Evolutionary conservation across 2,888 invertebrate genomes (phyloP).

Genomic region (Aphelenchoides bicaudatus): DNA sequence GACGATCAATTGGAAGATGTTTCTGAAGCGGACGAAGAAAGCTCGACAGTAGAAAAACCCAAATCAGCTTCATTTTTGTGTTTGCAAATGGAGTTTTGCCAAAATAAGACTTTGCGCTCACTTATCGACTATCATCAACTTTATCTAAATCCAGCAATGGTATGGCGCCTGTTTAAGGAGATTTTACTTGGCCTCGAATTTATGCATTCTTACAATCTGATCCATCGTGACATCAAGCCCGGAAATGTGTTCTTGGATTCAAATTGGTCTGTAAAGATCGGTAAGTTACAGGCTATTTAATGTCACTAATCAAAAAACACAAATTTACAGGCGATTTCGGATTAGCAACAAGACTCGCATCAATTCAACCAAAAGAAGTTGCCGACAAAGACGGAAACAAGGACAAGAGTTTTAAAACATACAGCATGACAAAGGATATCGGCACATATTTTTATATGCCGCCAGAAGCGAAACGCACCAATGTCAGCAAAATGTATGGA

Average conservation of each 20-base stretch:
- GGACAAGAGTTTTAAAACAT: constrained; percentile 11
- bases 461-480: constrained; percentile 73
- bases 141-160: constrained; percentile 67
- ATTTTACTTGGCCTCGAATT: constrained; percentile 72
- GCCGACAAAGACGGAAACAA: background rate
- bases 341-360: constrained; percentile 68
- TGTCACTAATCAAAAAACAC: background rate
- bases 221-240: constrained; percentile 58
- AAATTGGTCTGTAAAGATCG: constrained; percentile 21
- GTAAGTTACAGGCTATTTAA: background rate
- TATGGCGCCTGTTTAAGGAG: constrained; percentile 89
- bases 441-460: constrained; percentile 93
- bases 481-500: constrained; percentile 29
- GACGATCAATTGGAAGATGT: constrained; percentile 8
- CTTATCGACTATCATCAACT: constrained; percentile 72
- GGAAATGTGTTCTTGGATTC: constrained; percentile 29
- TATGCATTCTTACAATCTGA: constrained; percentile 50
- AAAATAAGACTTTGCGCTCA: constrained; percentile 75
- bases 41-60: constrained; percentile 8
- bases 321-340: constrained; percentile 94
- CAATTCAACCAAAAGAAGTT: constrained; percentile 15
- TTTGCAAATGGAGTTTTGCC: constrained; percentile 92
- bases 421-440: constrained; percentile 68
- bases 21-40: constrained; percentile 10
- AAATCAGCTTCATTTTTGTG: constrained; percentile 28